Percentiles rank a stretch among this genome's conserved stretches.
Conservation (phyloP, 2,888 invertebrate species). For the Nemoura dubitans region DNA sequence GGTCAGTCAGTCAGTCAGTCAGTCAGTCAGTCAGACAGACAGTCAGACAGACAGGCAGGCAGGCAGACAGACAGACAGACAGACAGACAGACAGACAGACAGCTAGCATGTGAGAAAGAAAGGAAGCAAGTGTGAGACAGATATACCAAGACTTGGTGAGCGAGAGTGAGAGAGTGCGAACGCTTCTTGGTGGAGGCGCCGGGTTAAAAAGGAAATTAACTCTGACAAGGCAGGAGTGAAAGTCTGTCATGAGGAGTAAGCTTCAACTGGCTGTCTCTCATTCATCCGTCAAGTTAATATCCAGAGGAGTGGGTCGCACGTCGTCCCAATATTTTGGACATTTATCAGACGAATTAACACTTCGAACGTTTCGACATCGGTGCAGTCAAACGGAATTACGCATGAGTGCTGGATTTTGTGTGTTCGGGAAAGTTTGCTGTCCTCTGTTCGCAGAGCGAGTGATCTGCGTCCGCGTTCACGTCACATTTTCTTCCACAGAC, state of each 20-base stretch:
- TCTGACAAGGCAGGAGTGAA: neutral
- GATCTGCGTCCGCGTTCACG: neutral
- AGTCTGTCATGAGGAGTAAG: neutral
- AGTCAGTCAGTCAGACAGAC: no score
- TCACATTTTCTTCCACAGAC: neutral
- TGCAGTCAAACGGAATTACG: neutral
- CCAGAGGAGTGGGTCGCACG: neutral
- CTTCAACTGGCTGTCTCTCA: neutral
- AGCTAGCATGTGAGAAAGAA: neutral
- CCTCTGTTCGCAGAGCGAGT: neutral
- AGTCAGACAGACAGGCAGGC: no score
- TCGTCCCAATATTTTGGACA: no score
- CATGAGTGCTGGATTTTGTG: neutral
- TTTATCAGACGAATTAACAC: no score
- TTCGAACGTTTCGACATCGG: neutral
- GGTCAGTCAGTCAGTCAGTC: no score
- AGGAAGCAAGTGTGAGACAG: neutral
- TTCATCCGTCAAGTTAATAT: neutral
- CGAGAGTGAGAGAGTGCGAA: constrained; percentile 2
- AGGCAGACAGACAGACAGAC: neutral
- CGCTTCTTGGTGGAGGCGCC: neutral
- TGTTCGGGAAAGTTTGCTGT: neutral
- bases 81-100: neutral
- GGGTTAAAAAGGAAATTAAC: neutral
- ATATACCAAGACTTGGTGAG: neutral